Base-by-base conservation (phyloP, 1,140 invertebrate genomes). In the Papilio dardanus region DNA sequence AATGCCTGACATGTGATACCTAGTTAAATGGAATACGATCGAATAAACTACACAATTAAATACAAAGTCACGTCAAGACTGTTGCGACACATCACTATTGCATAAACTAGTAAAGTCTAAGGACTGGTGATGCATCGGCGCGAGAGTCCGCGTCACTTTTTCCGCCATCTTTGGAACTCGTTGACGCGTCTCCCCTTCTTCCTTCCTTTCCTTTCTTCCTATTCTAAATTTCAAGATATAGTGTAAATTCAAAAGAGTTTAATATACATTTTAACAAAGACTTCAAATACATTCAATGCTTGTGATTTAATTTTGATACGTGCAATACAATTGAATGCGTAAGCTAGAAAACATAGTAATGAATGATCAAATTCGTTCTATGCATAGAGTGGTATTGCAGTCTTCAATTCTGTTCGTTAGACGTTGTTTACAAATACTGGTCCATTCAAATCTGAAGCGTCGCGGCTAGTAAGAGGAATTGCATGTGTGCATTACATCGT, bases 1-100 rank as follows among this genome's bases (percentile, higher is more conserved):
- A 84, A 91, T 90, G 88, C 80, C 80, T 83, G 81, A 81, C 84
- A 80, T 80, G 74, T 83, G 62, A 66, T 75, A 42, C 74, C 71
- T 54, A 73, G 31, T 73, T 73, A 33, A 30, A 73, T 28, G 19
- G 37, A 35, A 46, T 37, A 42, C 30, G 42, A 31, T 5, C n/a
- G 31, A n/a, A 30, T 19, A 73, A 33, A 73, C 33, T 58, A 75
- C 67, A 75, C 71, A 80, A 86, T 83, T 81, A 79, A 80, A 77
- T 80, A 79, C 71, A 75, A 77, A 81, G 74, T 71, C 71, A 75
- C 62, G 69, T 76, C 37, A 42, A 46, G 12, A n/a, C 19, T 37
- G 33, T 69, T 69, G 42, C 7, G 46, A 35, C 28, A 37, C 31
- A 67, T n/a, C n/a, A n/a, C n/a, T n/a, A n/a, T n/a, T n/a, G n/a